A percentile compares a stretch with the other conserved stretches of the same genome.
Conservation (phyloP, 2,797 vertebrate species). For the Anomalospiza imberbis region DNA sequence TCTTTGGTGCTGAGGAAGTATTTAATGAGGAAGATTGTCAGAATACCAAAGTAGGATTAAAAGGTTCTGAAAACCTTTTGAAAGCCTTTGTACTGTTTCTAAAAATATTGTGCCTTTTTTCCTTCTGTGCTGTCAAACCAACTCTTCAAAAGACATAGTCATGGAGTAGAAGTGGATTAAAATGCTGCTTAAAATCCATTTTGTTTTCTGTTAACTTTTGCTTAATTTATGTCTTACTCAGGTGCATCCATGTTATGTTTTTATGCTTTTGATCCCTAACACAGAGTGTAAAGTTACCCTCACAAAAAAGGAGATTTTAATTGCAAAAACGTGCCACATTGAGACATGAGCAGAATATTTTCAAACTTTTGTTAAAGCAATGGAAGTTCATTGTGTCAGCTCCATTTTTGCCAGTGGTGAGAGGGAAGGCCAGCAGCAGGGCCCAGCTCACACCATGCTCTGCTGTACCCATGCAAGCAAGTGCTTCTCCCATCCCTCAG, state of each 20-base stretch:
- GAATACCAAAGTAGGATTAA: constrained; percentile 6
- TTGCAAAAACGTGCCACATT: neutral
- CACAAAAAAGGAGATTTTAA: neutral
- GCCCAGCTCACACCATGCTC: neutral
- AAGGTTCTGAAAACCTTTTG: neutral
- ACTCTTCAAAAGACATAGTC: neutral
- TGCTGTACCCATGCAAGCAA: rapidly evolving
- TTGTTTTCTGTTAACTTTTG: neutral
- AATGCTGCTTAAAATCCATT: neutral
- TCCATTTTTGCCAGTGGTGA: neutral
- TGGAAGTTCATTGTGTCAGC: neutral
- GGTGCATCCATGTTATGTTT: neutral
- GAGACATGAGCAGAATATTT: neutral
- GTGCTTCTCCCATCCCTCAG: rapidly evolving
- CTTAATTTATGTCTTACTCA: neutral
- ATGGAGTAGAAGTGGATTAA: neutral
- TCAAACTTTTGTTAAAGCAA: neutral
- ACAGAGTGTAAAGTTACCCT: neutral
- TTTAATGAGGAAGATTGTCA: neutral
- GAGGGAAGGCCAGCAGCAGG: neutral
- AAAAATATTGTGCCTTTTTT: neutral
- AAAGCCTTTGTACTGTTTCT: neutral
- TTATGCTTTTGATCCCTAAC: neutral
- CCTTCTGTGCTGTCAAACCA: neutral
- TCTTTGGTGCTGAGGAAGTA: neutral